Base-by-base conservation (phyloP, 2,113 vertebrate genomes). In the Oncorhynchus clarkii region DNA sequence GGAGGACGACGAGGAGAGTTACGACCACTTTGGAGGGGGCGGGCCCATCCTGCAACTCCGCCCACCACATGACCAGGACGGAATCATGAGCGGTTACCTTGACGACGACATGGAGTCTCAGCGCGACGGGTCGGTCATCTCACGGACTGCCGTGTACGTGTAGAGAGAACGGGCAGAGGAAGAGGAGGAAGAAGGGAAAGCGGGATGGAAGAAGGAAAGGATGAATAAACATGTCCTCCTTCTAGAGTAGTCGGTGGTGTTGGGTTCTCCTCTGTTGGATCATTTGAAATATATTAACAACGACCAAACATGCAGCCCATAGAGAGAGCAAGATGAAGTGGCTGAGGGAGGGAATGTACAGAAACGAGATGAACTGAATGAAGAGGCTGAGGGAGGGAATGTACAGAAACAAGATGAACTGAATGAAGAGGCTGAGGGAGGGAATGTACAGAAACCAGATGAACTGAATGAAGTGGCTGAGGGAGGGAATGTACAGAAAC, bases 91-190 rank as follows among this genome's bases (percentile, higher is more conserved):
- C 65, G 87, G 84, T 67, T 94, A 94, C 82, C 71, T 94, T 2
- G 95, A 95, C 65, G 96, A 96, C 6, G 95, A 96, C 92, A 96
- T 96, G 96, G 96, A 97, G 89, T 97, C 96, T 20, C 96, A 96
- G 84, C 88, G 94, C 22, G 96, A 97, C 0, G 96, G 96, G 60
- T 97, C 96, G 0, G 94, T 97, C 86, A 96, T 97, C 85, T 97
- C 95, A 11, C 93, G 95, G 89, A 93, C 93, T 87, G 95, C 95
- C 0, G 95, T 97, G 69, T 97, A 96, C 1, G 96, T 96, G 88
- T 96, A 94, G 93, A 82, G 39, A 45, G 39, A 45, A 45, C 9
- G 45, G 68, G 22, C 60, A 14, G 71, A 54, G 3, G 49, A 22
- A 54, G 67, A 27, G 27, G 27, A 27, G 18, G 27, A n/a, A 16